phyloP scores from a whole-genome alignment of 2,797 vertebrate species.

The Sciurus carolinensis region DNA sequence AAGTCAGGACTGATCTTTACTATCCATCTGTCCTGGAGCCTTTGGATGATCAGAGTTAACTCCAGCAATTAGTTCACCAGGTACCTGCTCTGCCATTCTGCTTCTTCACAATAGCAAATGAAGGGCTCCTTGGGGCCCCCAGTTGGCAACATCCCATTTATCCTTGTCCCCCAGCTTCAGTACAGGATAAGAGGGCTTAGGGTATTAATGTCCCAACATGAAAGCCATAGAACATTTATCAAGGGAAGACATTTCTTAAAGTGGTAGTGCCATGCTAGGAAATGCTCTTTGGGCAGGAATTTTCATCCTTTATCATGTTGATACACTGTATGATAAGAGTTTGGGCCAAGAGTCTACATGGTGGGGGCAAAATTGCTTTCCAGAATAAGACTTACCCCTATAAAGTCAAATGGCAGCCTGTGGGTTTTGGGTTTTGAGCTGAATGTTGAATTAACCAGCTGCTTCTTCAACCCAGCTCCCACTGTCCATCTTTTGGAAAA shows the following conservation, averaged over 20 bases:
- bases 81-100: background rate
- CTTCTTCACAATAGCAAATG: accelerated
- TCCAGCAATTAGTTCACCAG: background rate
- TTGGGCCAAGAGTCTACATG: background rate
- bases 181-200: background rate
- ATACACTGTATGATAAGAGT: background rate
- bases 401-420: slow-evolving; percentile 27
- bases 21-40: background rate
- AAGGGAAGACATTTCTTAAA: background rate
- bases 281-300: background rate
- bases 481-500: slow-evolving; percentile 79
- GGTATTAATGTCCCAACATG: background rate
- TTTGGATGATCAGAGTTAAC: background rate
- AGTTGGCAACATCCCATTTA: background rate
- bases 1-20: background rate
- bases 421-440: background rate
- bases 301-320: background rate
- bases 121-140: accelerated
- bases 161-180: background rate
- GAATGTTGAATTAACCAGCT: slow-evolving; percentile 73
- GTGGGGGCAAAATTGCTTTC: background rate
- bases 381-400: background rate
- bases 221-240: background rate
- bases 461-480: slow-evolving; percentile 74
- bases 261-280: background rate